Conservation (phyloP, 2,113 vertebrate species). For the Nanorana parkeri region DNA sequence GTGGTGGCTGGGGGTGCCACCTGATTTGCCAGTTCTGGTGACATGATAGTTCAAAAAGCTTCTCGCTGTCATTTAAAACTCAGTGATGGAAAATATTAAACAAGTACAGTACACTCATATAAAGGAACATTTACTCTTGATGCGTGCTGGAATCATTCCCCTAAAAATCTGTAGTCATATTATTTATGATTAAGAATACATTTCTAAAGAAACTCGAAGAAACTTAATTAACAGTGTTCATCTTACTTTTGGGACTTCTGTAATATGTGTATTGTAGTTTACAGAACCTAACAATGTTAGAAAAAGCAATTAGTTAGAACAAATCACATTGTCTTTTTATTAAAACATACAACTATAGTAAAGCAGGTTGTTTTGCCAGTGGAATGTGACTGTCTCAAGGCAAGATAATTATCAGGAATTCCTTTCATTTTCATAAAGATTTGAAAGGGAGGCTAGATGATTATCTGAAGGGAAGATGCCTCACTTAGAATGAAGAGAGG, state of each 20-base stretch:
- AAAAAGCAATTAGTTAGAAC: slow-evolving; percentile 46
- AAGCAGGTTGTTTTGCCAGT: slow-evolving; percentile 12
- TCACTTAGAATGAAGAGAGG: no score
- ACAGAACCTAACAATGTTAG: slow-evolving; percentile 32
- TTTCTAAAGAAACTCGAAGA: slow-evolving; percentile 32
- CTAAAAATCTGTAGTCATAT: slow-evolving; percentile 1
- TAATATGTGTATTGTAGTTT: slow-evolving; percentile 37
- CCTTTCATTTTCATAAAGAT: neutral
- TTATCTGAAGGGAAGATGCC: no score
- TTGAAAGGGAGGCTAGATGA: neutral
- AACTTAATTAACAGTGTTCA: slow-evolving; percentile 45
- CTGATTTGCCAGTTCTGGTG: no score
- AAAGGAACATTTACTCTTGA: no score
- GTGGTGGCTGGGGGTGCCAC: no score
- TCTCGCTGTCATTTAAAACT: no score
- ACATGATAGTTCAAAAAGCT: no score
- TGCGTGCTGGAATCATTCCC: neutral
- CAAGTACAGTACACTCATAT: no score
- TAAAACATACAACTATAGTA: slow-evolving; percentile 36
- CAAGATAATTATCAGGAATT: neutral
- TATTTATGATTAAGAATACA: slow-evolving; percentile 8
- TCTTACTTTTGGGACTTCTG: slow-evolving; percentile 37
- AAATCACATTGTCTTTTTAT: slow-evolving; percentile 45
- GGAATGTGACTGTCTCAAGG: slow-evolving; percentile 16
- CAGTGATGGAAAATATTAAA: no score